A percentile compares a stretch with the other conserved stretches of the same genome.
Evolutionary conservation across 2,888 invertebrate species (phyloP).

Genomic region (Cerceris rybyensis): DNA sequence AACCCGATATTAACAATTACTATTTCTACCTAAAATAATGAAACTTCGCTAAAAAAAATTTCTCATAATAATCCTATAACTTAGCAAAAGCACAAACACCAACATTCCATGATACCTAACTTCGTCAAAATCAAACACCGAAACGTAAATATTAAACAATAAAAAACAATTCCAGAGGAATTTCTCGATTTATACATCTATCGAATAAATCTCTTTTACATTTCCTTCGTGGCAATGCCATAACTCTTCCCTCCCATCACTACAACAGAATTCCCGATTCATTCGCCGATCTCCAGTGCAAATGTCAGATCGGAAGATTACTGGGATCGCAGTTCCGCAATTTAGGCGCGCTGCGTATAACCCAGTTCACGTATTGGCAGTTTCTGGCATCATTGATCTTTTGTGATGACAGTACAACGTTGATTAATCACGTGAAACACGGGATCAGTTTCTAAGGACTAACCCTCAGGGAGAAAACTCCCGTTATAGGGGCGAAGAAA

Average conservation of each 20-base stretch:
- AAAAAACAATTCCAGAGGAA: no score
- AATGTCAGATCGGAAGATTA: constrained; percentile 40
- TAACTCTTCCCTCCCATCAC: background rate
- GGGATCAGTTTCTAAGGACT: background rate
- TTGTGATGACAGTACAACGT: constrained; percentile 26
- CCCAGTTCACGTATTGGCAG: constrained; percentile 41
- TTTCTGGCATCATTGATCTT: constrained; percentile 27
- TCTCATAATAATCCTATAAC: no score
- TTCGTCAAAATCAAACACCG: no score
- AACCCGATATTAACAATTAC: no score
- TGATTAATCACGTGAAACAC: constrained; percentile 21
- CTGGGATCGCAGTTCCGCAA: constrained; percentile 33
- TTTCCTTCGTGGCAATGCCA: background rate
- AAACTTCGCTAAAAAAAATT: no score
- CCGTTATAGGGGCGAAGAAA: background rate
- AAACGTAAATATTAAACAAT: no score
- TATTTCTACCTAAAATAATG: no score
- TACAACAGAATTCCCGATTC: constrained; percentile 6
- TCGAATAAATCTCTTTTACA: background rate
- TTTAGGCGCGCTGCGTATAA: constrained; percentile 51
- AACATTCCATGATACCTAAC: no score
- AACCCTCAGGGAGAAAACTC: background rate
- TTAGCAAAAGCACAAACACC: no score
- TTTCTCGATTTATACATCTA: no score
- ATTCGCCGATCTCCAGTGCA: constrained; percentile 27